Evolutionary conservation across 2,888 invertebrate genomes (phyloP).

Genomic region (Stenodema calcarata): DNA sequence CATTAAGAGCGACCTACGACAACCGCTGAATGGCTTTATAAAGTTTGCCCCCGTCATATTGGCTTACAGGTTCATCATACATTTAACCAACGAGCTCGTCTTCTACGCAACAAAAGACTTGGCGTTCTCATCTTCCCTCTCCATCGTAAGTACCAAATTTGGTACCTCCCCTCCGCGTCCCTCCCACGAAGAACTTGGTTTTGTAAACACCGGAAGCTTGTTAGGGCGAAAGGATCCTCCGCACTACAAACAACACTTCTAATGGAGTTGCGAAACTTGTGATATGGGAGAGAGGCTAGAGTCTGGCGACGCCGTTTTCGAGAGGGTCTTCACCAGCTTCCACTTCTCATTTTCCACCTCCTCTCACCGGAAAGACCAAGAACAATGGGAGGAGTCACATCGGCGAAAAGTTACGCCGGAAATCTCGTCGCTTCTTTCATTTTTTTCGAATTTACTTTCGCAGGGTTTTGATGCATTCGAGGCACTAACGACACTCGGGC

Average conservation of each 20-base stretch:
- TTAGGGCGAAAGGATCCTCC: constrained; percentile 20
- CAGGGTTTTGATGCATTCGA: no score
- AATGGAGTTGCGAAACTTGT: constrained; percentile 29
- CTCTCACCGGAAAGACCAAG: neutral
- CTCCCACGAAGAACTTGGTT: neutral
- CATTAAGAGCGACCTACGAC: no score
- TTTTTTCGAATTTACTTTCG: neutral
- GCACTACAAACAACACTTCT: constrained; percentile 10
- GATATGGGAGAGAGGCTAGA: neutral
- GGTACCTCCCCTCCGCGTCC: neutral
- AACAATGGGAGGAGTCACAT: neutral
- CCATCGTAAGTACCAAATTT: neutral
- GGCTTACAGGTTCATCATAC: no score
- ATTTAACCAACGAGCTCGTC: no score
- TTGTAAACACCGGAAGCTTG: constrained; percentile 25
- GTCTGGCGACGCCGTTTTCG: neutral
- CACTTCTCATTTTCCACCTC: neutral
- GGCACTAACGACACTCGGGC: neutral
- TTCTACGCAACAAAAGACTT: no score
- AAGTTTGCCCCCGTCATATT: no score
- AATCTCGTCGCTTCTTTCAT: neutral
- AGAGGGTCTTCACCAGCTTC: neutral
- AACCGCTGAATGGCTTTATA: no score
- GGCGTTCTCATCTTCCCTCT: no score
- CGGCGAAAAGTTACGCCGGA: neutral